Conservation (phyloP, 2,113 vertebrate genomes). For the Stegastes partitus region DNA sequence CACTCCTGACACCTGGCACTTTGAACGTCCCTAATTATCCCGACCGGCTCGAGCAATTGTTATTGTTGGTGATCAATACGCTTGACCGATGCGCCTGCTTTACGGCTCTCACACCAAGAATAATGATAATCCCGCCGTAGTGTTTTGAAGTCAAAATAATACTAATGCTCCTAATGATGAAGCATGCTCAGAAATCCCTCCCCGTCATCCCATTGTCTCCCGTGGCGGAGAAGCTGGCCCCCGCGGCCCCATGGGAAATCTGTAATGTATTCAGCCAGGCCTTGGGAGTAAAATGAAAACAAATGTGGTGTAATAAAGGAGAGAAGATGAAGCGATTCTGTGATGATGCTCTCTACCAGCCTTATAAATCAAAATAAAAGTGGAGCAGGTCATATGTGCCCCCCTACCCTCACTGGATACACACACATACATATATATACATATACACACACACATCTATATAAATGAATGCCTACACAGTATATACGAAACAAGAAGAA, state of each 20-base stretch:
- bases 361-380: constrained; percentile 86
- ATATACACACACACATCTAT: neutral
- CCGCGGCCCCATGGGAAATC: constrained; percentile 77
- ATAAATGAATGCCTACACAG: constrained; percentile 4
- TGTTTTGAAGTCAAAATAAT: constrained; percentile 75
- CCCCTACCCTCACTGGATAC: constrained; percentile 32
- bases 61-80: constrained; percentile 26
- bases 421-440: constrained; percentile 1
- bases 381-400: constrained; percentile 76
- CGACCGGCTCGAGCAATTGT: constrained; percentile 31
- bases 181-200: constrained; percentile 73
- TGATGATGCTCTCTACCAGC: constrained; percentile 80
- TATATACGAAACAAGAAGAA: constrained; percentile 22
- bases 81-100: constrained; percentile 57
- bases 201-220: constrained; percentile 76
- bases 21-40: constrained; percentile 44
- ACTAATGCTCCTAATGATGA: constrained; percentile 76
- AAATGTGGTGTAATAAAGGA: constrained; percentile 86
- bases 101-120: constrained; percentile 58
- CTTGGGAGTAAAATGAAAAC: constrained; percentile 86
- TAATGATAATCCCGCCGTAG: constrained; percentile 63
- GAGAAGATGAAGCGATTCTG: constrained; percentile 84
- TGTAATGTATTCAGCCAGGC: constrained; percentile 83
- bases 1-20: constrained; percentile 16
- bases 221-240: constrained; percentile 64